Base-by-base conservation (phyloP, 1,140 invertebrate species). In the Euura saliciscinereae region DNA sequence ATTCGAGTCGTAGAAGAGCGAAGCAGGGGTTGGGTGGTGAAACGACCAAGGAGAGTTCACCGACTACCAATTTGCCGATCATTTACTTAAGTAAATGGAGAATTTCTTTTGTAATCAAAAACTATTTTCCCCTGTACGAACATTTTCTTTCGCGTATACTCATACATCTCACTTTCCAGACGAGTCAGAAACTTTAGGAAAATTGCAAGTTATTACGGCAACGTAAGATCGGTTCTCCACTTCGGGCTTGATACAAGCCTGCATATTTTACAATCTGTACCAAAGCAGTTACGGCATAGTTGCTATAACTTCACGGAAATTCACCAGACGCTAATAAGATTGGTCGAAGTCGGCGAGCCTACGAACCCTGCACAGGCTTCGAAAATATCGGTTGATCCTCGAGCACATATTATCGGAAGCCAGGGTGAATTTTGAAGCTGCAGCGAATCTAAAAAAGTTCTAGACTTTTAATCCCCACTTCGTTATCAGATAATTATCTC, bases 211-310 rank as follows among this genome's bases (percentile, higher is more conserved):
- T 59, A 59, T 59, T 59, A 0, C 51, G 51, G 51, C 51, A 59
- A 6, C 8, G 51, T 59, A 59, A 59, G 5, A 59, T 59, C 51
- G 51, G 3, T n/a, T 59, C 51, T 59, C 3, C 10, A 59, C 51
- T 59, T n/a, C 8, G 51, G 13, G 51, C 51, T 59, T 59, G 51
- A 59, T 59, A 59, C 51, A n/a, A 59, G 51, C 51, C 10, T 59
- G 51, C 51, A 59, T 59, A 59, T 59, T 59, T 59, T n/a, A 59
- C 51, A 59, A 59, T 59, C 13, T 59, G 51, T 59, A 59, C 0
- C 51, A 11, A 59, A 59, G 51, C 51, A 59, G 51, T 59, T 59
- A 59, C 51, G 51, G 13, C 51, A 59, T 59, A 59, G 51, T 59
- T 59, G 51, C 51, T 11, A 59, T 59, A 59, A 59, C 51, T 59